Percentiles rank a stretch among this genome's conserved stretches.
Evolutionary conservation across 2,113 vertebrate species (phyloP).

Genomic region (Thamnaconus septentrionalis): DNA sequence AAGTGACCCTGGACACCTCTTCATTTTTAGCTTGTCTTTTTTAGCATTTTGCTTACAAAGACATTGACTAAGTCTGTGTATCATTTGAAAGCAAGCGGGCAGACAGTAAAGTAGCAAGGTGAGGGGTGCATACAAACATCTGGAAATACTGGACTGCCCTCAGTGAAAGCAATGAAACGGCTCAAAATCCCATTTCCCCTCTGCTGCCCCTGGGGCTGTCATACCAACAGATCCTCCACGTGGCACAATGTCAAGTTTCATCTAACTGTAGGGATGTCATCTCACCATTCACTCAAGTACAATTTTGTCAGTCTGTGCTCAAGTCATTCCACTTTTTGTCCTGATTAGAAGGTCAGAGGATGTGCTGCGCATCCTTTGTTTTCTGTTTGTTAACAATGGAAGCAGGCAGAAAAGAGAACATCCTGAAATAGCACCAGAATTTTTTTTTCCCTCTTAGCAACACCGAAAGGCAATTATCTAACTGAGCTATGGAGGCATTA

Average conservation of each 20-base stretch:
- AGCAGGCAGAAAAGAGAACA: conserved; percentile 19
- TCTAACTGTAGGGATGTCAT: background rate
- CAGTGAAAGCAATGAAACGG: conserved; percentile 12
- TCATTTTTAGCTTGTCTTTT: conserved; percentile 1
- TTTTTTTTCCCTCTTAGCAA: conserved; percentile 10
- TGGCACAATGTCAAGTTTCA: background rate
- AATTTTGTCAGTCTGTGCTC: background rate
- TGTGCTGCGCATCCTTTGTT: too few relatives aligned
- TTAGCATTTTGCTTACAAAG: background rate
- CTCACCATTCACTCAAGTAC: background rate
- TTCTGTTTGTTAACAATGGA: too few relatives aligned
- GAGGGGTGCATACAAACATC: conserved; percentile 37
- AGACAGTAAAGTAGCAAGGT: background rate
- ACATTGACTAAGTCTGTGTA: too few relatives aligned
- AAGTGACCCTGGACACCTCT: conserved; percentile 13
- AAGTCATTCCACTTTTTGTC: too few relatives aligned
- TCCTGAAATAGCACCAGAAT: conserved; percentile 20
- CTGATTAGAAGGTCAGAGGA: too few relatives aligned
- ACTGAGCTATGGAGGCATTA: conserved; percentile 22
- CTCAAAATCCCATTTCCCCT: conserved; percentile 14
- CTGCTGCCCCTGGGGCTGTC: background rate
- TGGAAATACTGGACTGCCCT: conserved; percentile 48
- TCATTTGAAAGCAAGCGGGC: too few relatives aligned
- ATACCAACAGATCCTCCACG: conserved; percentile 12
- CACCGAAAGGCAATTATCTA: conserved; percentile 23